Base-by-base conservation (phyloP, 2,888 invertebrate species). In the Odontothrips loti region DNA sequence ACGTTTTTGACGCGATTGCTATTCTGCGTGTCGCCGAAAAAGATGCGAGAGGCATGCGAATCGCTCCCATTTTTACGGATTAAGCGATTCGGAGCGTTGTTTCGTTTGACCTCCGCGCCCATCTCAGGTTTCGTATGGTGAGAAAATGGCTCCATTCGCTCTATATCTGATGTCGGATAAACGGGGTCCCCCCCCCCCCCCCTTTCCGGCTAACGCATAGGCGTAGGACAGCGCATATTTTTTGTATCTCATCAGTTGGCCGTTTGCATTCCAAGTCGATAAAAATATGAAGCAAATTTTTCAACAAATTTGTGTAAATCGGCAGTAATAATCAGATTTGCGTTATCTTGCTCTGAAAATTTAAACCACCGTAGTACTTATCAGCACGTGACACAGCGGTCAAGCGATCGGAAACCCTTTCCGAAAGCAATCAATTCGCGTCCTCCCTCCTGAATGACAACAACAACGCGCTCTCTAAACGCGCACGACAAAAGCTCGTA, bases 61-160 rank as follows among this genome's bases (percentile, higher is more conserved):
- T 17, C n/a, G 15, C n/a, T 58, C 58, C 17, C 58, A 75, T 75
- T 75, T 75, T 75, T 75, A 75, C 68, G 68, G 68, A 75, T 75
- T 75, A 75, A 75, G 68, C 68, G 23, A 75, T 75, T 75, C 23
- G 68, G 68, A 27, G 68, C 68, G 23, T 2, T 27, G 23, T 75
- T 75, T 10, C 68, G 3, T 58, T 51, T 27, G 23, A 12, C 68
- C 68, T 2, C 68, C 68, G 10, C 12, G 23, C 12, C 68, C 68
- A 15, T 4, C 58, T 58, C 58, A 2, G 20, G 58, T 58, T 58
- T 58, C n/a, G 58, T n/a, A 58, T 75, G n/a, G 68, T 75, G 68
- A 27, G 68, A 75, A 75, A 75, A 75, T 75, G 68, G 68, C 68
- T 75, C 68, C 68, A 75, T 75, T 58, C 20, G 58, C 58, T n/a